These are phyloP conservation scores for Cygnus olor DNA, from an alignment of 2,797 vertebrate species.

Conservation along the genomic window DNA sequence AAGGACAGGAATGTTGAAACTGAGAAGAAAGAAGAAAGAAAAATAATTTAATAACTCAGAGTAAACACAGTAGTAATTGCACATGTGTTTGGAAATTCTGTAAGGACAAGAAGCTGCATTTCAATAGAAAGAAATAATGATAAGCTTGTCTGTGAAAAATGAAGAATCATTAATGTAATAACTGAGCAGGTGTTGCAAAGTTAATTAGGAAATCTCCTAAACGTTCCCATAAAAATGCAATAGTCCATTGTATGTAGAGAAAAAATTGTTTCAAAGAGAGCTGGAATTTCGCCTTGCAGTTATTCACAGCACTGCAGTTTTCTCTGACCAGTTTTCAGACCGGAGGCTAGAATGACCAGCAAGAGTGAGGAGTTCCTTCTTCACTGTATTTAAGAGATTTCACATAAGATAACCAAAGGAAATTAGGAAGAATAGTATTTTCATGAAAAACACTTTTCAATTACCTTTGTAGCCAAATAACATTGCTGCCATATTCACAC, in stretches of 20 bases:
- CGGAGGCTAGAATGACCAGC: not conserved
- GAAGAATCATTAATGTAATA: not conserved
- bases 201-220: conserved; percentile 27
- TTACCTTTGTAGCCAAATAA: conserved; percentile 21
- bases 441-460: not conserved
- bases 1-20: not conserved
- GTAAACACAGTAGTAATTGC: not conserved
- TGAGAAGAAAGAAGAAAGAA: not conserved
- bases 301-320: not conserved
- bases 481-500: not conserved
- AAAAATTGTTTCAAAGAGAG: not conserved
- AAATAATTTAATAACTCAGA: not conserved
- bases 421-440: conserved; percentile 1
- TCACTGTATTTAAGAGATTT: not conserved
- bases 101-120: not conserved
- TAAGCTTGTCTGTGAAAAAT: not conserved
- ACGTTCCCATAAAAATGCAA: conserved; percentile 5
- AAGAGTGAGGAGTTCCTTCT: not conserved
- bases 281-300: not conserved
- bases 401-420: not conserved
- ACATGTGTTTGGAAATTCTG: not conserved
- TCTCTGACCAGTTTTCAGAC: not conserved
- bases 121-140: not conserved
- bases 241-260: not conserved
- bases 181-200: not conserved